These are phyloP conservation scores for Calonectris borealis DNA, from an alignment of 2,113 vertebrate genomes.

Conservation along the genomic window DNA sequence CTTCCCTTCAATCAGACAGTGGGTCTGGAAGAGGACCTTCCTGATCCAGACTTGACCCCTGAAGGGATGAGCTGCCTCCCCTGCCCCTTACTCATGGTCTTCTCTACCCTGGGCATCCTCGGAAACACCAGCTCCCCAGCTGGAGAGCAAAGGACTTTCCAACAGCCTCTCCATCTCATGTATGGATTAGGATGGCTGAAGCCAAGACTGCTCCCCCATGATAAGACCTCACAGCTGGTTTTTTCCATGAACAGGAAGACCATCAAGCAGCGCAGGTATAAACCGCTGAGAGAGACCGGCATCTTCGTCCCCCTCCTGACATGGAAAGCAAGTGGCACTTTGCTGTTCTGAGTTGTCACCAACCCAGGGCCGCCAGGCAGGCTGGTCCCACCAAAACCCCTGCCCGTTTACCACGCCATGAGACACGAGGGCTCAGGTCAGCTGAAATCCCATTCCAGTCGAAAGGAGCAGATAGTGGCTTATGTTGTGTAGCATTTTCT, in stretches of 20 bases:
- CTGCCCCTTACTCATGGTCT: background rate
- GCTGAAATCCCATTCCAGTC: background rate
- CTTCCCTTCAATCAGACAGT: background rate
- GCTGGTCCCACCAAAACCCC: background rate
- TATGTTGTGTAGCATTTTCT: background rate
- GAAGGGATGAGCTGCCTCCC: background rate
- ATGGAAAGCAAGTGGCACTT: background rate
- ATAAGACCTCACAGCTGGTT: background rate
- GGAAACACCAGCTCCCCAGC: background rate
- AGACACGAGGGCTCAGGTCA: background rate
- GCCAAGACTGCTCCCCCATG: background rate
- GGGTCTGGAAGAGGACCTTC: background rate
- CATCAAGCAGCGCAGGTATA: background rate
- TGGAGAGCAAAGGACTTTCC: background rate
- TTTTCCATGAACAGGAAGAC: background rate
- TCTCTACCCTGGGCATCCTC: background rate
- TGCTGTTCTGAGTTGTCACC: background rate
- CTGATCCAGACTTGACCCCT: background rate
- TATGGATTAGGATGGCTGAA: background rate
- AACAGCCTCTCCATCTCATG: background rate
- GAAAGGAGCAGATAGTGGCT: background rate
- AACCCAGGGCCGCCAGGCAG: background rate
- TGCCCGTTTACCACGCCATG: accelerated
- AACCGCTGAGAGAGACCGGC: background rate
- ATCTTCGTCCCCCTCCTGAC: background rate